These are phyloP conservation scores for Leucopsar rothschildi DNA, from an alignment of 2,113 vertebrate genomes.

Conservation along the genomic window DNA sequence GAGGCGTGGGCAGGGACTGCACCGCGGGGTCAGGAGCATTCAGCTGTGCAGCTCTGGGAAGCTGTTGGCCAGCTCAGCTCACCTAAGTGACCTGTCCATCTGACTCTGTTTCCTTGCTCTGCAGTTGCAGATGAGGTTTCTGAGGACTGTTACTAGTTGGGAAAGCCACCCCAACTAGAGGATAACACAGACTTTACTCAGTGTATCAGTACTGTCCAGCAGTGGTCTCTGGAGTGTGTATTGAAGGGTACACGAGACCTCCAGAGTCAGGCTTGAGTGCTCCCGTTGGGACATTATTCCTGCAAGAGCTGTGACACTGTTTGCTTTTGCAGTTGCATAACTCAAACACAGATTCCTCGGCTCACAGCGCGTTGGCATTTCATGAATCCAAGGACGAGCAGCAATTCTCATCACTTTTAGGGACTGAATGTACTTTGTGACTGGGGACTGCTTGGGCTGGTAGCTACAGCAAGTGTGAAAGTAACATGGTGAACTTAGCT, in stretches of 20 bases:
- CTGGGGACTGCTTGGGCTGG: neutral
- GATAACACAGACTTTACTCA: neutral
- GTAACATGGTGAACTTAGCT: neutral
- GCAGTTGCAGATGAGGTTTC: neutral
- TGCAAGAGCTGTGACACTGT: neutral
- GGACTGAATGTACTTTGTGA: neutral
- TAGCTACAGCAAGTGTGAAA: neutral
- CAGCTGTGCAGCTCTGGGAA: neutral
- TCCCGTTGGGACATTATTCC: neutral
- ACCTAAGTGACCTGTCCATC: neutral
- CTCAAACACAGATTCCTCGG: neutral
- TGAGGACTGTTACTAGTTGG: neutral
- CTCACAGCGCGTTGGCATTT: neutral
- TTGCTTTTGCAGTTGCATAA: slow-evolving; percentile 17
- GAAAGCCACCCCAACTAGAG: neutral
- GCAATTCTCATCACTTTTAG: neutral
- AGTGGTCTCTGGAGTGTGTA: neutral
- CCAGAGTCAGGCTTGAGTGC: neutral
- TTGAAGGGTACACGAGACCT: neutral
- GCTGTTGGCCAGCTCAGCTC: neutral
- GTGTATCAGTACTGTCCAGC: neutral
- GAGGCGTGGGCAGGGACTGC: neutral
- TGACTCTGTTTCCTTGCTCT: neutral
- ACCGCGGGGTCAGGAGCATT: accelerated
- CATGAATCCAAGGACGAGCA: neutral